A percentile compares a stretch with the other conserved stretches of the same genome.
Conservation (phyloP, 2,113 vertebrate species). For the Mohoua ochrocephala region DNA sequence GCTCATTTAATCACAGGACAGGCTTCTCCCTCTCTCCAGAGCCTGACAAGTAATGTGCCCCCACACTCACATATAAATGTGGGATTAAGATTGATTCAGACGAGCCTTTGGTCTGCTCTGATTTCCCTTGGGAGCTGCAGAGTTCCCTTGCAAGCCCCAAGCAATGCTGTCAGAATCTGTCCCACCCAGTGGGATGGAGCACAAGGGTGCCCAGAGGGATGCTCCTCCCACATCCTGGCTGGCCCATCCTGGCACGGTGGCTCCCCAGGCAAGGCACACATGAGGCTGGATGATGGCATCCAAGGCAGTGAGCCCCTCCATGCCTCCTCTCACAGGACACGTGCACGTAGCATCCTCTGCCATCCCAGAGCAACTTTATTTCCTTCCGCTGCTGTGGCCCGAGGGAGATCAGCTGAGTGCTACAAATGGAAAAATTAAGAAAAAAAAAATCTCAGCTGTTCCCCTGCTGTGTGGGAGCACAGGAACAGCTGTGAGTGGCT, state of each 20-base stretch:
- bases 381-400: not conserved
- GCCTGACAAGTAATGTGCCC: not conserved
- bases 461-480: not conserved
- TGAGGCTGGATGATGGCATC: fast-evolving
- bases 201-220: fast-evolving
- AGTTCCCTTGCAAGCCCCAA: not conserved
- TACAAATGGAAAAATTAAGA: not conserved
- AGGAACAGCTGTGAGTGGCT: not conserved
- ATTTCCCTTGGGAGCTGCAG: not conserved
- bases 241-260: not conserved
- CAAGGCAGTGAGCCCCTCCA: fast-evolving
- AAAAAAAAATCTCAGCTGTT: not conserved
- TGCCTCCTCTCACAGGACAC: fast-evolving
- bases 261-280: not conserved
- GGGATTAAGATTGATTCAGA: not conserved
- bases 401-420: not conserved
- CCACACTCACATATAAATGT: not conserved
- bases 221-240: not conserved
- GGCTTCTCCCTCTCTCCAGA: not conserved
- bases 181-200: fast-evolving
- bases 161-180: not conserved
- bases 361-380: not conserved
- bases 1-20: not conserved
- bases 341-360: not conserved
- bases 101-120: not conserved